Evolutionary conservation across 2,888 invertebrate genomes (phyloP), one percentile per base, ranked within the genome.

Genomic region (Tridacna crocea): DNA sequence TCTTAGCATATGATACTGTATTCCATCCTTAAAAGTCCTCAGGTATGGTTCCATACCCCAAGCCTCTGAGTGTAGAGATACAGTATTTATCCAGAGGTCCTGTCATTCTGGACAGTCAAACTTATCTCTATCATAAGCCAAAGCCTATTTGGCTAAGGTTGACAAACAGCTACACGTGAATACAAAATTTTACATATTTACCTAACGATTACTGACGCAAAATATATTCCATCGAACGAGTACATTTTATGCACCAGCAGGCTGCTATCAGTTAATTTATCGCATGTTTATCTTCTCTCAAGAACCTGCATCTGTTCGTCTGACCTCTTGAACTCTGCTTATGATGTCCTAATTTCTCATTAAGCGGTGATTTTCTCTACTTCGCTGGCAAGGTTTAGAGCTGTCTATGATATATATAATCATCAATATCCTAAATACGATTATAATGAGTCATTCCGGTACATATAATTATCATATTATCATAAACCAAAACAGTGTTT

Each of bases 381-480:
- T 36, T 36, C 36, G 8, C 36, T 36, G 36, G 36, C 36, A 36
- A 36, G 2, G 36, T 8, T 36, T 36, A 36, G 36, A 36, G 8
- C 36, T 2, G 36, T 36, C 36, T 36, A 8, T 36, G 8, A 36
- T 8, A 8, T 36, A 36, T 36, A 36, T 36, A 36, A 36, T 4
- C 8, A 36, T 36, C 36, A 36, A 36, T 36, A 36, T 8, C 36
- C 36, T 36, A 36, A 36, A 36, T 55, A 19, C 55, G 55, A 19
- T 55, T 36, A 36, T 55, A 72, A 60, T 77, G 77, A 77, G 77
- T 77, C 77, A 77, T 63, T 72, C 24, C 24, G 48, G 48, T 72
- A 24, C 77, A 72, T 70, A 72, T 70, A 48, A 77, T 77, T 77
- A 77, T 77, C 77, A 77, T 77, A 77, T 77, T 77, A 77, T 77